phyloP scores from a whole-genome alignment of 2,113 vertebrate genomes.

The Cathartes aura region DNA sequence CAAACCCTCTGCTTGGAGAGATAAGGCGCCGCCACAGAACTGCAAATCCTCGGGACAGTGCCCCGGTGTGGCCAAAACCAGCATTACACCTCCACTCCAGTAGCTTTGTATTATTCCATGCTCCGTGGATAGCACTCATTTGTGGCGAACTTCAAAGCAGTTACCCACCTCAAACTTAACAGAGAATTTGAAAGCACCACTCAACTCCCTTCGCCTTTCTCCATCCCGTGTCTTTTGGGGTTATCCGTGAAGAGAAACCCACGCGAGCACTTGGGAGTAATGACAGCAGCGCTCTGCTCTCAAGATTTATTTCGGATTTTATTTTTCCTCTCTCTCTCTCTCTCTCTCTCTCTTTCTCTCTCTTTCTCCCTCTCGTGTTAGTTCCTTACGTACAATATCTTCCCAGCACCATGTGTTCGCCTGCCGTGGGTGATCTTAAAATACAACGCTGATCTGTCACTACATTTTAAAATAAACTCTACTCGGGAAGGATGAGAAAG shows the following conservation, averaged over 20 bases:
- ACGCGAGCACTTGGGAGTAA: slow-evolving; percentile 50
- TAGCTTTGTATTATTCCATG: neutral
- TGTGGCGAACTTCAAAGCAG: slow-evolving; percentile 65
- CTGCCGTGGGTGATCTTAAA: slow-evolving; percentile 73
- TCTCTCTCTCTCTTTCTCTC: neutral
- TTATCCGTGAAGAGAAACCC: slow-evolving; percentile 49
- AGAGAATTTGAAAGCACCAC: slow-evolving; percentile 48
- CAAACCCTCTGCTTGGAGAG: slow-evolving; percentile 37
- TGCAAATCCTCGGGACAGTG: slow-evolving; percentile 74
- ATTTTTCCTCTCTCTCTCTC: slow-evolving; percentile 9
- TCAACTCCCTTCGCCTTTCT: slow-evolving; percentile 56
- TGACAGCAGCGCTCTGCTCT: slow-evolving; percentile 69
- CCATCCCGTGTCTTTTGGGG: slow-evolving; percentile 35
- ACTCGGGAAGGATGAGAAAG: slow-evolving; percentile 66
- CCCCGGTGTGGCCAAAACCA: slow-evolving; percentile 84
- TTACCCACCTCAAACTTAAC: slow-evolving; percentile 78
- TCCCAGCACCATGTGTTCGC: slow-evolving; percentile 79
- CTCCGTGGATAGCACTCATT: neutral
- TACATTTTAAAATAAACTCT: slow-evolving; percentile 76
- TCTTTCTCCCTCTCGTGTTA: slow-evolving; percentile 70
- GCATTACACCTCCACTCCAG: slow-evolving; percentile 64
- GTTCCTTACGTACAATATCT: slow-evolving; percentile 74
- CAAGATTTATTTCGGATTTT: slow-evolving; percentile 63
- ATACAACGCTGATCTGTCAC: slow-evolving; percentile 80
- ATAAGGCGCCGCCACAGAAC: neutral